Conservation (phyloP, 2,888 invertebrate genomes). For the Acleris sparsana region DNA sequence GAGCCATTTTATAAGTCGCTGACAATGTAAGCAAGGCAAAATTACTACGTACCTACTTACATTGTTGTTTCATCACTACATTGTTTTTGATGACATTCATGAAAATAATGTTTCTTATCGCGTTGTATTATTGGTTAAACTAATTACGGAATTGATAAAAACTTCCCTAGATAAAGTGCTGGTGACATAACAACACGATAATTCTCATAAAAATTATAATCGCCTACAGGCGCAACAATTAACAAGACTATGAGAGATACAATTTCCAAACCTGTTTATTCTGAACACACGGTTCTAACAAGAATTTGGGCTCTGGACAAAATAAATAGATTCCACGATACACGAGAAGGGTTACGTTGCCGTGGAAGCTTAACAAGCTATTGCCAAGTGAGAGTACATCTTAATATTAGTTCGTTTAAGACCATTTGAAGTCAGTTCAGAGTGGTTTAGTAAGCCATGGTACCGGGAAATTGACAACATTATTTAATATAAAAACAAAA, state of each 20-base stretch:
- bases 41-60: too few relatives aligned
- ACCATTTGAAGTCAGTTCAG: constrained; percentile 41
- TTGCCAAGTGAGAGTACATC: constrained; percentile 59
- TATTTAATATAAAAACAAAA: constrained; percentile 77
- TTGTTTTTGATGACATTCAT: too few relatives aligned
- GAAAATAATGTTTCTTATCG: too few relatives aligned
- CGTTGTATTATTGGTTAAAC: too few relatives aligned
- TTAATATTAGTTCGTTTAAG: constrained; percentile 63
- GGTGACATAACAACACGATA: constrained; percentile 38
- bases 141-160: too few relatives aligned
- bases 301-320: constrained; percentile 79
- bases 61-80: too few relatives aligned
- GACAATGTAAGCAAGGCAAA: too few relatives aligned
- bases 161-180: too few relatives aligned
- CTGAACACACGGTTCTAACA: constrained; percentile 76
- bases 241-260: constrained; percentile 76
- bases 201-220: constrained; percentile 64
- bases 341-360: constrained; percentile 73
- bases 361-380: constrained; percentile 50
- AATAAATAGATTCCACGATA: constrained; percentile 81
- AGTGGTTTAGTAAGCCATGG: constrained; percentile 64
- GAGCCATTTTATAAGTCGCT: too few relatives aligned
- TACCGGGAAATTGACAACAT: constrained; percentile 61
- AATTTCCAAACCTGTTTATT: constrained; percentile 72
- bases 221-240: constrained; percentile 74